Conservation (phyloP, 2,113 vertebrate genomes). For the Anthoscopus minutus region DNA sequence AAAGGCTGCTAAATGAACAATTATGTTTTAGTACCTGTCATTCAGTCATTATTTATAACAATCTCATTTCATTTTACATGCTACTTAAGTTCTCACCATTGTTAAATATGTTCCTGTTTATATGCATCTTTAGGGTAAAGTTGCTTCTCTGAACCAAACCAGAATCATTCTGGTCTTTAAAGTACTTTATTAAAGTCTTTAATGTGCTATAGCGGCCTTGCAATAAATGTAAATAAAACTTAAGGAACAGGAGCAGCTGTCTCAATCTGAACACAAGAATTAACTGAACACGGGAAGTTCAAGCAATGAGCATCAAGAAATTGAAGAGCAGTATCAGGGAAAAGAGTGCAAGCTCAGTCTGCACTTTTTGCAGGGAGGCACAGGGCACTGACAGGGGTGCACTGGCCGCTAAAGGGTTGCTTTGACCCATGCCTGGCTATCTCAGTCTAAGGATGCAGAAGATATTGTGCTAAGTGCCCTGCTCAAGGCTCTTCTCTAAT, state of each 20-base stretch:
- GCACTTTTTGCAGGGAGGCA: background rate
- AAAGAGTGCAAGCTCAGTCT: background rate
- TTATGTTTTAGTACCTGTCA: background rate
- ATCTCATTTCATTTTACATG: background rate
- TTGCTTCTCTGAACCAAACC: background rate
- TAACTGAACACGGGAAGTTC: background rate
- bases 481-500: background rate
- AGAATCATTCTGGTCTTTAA: background rate
- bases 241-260: background rate
- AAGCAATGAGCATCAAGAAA: background rate
- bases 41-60: background rate
- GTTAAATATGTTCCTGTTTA: background rate
- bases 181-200: too few relatives aligned
- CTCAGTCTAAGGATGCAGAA: background rate
- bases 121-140: background rate
- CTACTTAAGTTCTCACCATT: background rate
- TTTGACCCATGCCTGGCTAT: background rate
- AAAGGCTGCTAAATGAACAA: background rate
- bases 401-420: background rate
- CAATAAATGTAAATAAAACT: background rate
- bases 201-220: background rate
- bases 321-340: background rate
- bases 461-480: background rate
- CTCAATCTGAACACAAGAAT: background rate
- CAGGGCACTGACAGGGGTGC: background rate